A percentile compares a stretch with the other conserved stretches of the same genome.
Conservation (phyloP, 2,888 invertebrate genomes). For the Scotopteryx bipunctaria region DNA sequence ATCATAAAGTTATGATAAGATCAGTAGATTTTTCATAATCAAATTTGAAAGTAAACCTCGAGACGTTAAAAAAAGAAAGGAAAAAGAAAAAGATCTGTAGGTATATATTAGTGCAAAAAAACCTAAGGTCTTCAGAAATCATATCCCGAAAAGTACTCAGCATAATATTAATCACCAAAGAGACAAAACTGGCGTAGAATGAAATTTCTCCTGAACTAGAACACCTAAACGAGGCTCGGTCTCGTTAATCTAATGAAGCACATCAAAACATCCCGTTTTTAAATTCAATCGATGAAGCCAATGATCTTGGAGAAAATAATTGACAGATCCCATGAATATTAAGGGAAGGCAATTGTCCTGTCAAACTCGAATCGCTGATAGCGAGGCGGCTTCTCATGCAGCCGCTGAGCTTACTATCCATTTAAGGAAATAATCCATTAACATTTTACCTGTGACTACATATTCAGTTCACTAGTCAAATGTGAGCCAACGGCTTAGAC, state of each 20-base stretch:
- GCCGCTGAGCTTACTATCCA: constrained; percentile 48
- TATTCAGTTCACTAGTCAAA: constrained; percentile 52
- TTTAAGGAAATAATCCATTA: constrained; percentile 72
- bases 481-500: constrained; percentile 55
- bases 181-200: constrained; percentile 1
- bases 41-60: no score
- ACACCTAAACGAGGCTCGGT: constrained; percentile 5
- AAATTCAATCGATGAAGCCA: constrained; percentile 39
- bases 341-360: constrained; percentile 61
- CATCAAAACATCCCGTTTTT: constrained; percentile 40
- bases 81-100: no score
- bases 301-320: constrained; percentile 48
- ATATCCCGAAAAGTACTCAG: no score
- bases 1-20: constrained; percentile 3
- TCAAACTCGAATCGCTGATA: constrained; percentile 51
- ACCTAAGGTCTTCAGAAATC: no score
- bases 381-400: constrained; percentile 54
- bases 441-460: constrained; percentile 64
- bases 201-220: not conserved
- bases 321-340: constrained; percentile 61
- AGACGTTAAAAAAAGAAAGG: no score
- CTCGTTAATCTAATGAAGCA: constrained; percentile 39
- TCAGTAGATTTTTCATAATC: no score
- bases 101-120: no score
- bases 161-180: no score